phyloP scores from a whole-genome alignment of 2,888 invertebrate genomes.

The Tenodera sinensis region DNA sequence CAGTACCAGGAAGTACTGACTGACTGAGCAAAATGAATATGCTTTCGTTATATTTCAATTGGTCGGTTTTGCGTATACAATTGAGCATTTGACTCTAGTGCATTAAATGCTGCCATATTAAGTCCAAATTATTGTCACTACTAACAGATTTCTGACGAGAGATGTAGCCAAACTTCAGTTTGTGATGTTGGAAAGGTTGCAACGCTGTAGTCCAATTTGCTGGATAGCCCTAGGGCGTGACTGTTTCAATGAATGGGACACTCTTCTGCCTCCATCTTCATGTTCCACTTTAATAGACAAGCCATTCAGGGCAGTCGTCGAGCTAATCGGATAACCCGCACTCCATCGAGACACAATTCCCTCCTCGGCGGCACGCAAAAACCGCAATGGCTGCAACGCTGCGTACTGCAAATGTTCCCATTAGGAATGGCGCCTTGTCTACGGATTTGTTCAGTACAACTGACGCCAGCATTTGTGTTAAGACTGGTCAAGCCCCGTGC shows the following conservation, averaged over 20 bases:
- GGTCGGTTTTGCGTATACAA: too few relatives aligned
- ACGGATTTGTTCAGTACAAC: not conserved
- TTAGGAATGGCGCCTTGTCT: not conserved
- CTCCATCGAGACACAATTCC: not conserved
- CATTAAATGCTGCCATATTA: too few relatives aligned
- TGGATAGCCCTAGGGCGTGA: not conserved
- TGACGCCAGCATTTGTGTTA: not conserved
- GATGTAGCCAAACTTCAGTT: not conserved
- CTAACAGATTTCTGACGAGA: too few relatives aligned
- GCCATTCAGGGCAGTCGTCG: not conserved
- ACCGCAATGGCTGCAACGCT: not conserved
- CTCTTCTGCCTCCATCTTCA: not conserved
- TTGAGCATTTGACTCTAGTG: too few relatives aligned
- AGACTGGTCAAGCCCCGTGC: not conserved
- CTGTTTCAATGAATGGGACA: not conserved
- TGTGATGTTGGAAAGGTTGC: not conserved
- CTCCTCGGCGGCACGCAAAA: not conserved
- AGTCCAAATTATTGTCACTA: too few relatives aligned
- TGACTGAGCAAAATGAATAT: too few relatives aligned
- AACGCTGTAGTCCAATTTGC: not conserved
- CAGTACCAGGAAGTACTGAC: too few relatives aligned
- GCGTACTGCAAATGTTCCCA: not conserved
- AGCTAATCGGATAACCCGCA: not conserved
- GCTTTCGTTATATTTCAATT: too few relatives aligned
- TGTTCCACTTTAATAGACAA: not conserved